These are phyloP conservation scores for Drosophila cognata DNA, from an alignment of 2,888 invertebrate genomes.

Conservation along the genomic window DNA sequence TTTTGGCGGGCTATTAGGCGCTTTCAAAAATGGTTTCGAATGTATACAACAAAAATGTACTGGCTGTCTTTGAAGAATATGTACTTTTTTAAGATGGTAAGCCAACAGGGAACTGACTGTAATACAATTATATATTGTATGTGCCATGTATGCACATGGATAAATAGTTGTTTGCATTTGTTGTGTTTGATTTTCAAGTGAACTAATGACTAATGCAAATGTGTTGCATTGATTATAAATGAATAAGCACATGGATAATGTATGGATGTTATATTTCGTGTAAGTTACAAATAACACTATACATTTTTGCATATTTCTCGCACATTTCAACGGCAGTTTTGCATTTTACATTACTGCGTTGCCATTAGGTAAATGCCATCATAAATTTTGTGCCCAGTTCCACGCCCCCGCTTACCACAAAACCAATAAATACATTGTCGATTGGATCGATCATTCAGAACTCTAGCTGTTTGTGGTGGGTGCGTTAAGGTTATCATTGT, in stretches of 20 bases:
- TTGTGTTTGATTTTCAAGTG: neutral
- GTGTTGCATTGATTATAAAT: slow-evolving; percentile 12
- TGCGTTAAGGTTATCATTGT: neutral
- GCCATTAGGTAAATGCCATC: slow-evolving; percentile 75
- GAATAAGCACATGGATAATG: slow-evolving; percentile 20
- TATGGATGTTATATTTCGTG: slow-evolving; percentile 65
- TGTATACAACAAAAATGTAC: neutral
- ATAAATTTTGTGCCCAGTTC: slow-evolving; percentile 60
- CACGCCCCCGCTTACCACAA: slow-evolving; percentile 14
- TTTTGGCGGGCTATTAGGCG: slow-evolving; percentile 8
- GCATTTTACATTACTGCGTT: slow-evolving; percentile 48
- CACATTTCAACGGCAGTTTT: slow-evolving; percentile 28
- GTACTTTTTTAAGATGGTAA: neutral
- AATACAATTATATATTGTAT: neutral
- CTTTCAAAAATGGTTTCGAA: neutral
- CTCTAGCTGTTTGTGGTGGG: neutral
- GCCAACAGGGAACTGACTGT: neutral
- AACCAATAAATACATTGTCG: slow-evolving; percentile 68
- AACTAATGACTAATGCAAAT: slow-evolving; percentile 23
- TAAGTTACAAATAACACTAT: slow-evolving; percentile 73
- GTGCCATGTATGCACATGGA: neutral
- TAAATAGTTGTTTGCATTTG: neutral
- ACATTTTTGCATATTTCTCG: slow-evolving; percentile 56
- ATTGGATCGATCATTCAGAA: slow-evolving; percentile 34
- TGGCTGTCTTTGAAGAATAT: neutral